Conservation (phyloP, 2,113 vertebrate species). For the Lagopus muta region DNA sequence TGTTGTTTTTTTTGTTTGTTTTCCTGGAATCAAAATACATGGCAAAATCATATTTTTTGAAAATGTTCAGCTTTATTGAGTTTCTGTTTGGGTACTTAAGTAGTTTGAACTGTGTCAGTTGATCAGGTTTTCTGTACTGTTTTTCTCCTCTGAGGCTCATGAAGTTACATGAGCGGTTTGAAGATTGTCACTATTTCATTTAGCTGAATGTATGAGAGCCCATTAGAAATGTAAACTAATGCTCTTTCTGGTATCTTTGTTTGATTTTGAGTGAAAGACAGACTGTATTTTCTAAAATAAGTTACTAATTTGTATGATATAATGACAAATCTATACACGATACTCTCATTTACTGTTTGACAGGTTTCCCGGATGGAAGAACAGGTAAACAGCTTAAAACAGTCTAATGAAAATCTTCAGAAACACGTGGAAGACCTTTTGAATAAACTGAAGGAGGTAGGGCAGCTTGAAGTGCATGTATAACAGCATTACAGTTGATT, state of each 20-base stretch:
- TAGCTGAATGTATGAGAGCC: background rate
- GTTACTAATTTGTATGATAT: background rate
- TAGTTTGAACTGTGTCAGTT: background rate
- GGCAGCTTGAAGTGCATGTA: background rate
- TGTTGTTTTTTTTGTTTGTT: background rate
- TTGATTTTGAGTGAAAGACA: background rate
- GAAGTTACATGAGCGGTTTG: background rate
- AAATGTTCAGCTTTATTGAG: background rate
- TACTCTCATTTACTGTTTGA: background rate
- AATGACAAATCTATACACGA: background rate
- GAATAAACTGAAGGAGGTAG: constrained; percentile 91
- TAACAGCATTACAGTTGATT: background rate
- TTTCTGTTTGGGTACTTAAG: background rate
- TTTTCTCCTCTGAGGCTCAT: background rate
- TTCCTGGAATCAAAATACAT: background rate
- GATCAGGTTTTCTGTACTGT: background rate
- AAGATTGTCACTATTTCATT: background rate
- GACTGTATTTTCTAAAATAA: background rate
- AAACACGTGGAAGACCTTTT: constrained; percentile 91
- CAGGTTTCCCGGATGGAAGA: constrained; percentile 90
- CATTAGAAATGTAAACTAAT: background rate
- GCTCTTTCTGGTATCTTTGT: background rate
- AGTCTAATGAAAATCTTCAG: constrained; percentile 89
- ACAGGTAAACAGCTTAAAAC: constrained; percentile 87
- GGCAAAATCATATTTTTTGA: background rate